Evolutionary conservation across 2,888 invertebrate genomes (phyloP).

Genomic region (Eudasyphora cyanicolor): DNA sequence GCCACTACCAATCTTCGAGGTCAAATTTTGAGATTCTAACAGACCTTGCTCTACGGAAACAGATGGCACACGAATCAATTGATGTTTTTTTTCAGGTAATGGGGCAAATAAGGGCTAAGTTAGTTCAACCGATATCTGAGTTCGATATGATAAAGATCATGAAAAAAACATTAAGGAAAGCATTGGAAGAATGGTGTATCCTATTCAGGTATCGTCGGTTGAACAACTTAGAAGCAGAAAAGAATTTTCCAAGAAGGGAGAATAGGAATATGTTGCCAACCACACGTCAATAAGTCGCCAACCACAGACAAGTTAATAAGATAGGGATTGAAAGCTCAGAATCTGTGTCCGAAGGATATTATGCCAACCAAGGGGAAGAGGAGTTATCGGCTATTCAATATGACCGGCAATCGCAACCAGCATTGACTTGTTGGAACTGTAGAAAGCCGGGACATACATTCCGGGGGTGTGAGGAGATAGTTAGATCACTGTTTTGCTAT

Average conservation of each 20-base stretch:
- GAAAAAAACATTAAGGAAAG: not conserved
- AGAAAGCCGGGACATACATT: not conserved
- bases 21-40: conserved; percentile 22
- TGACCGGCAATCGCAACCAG: not conserved
- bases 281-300: not conserved
- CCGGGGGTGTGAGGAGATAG: not conserved
- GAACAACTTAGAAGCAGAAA: not conserved
- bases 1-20: not conserved
- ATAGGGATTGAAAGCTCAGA: not conserved
- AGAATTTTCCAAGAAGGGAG: not conserved
- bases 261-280: not conserved
- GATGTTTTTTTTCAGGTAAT: not conserved
- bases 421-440: conserved; percentile 29
- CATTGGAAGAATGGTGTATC: too few relatives aligned
- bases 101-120: not conserved
- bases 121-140: not conserved
- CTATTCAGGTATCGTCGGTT: not conserved
- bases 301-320: not conserved
- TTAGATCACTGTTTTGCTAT: conserved; percentile 11
- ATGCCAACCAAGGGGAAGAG: not conserved
- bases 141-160: conserved; percentile 16
- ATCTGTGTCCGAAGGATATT: not conserved
- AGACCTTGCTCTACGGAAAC: conserved; percentile 9
- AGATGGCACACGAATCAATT: not conserved
- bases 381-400: not conserved